Conservation (phyloP, 2,113 vertebrate genomes). For the Puffinus mauretanicus region DNA sequence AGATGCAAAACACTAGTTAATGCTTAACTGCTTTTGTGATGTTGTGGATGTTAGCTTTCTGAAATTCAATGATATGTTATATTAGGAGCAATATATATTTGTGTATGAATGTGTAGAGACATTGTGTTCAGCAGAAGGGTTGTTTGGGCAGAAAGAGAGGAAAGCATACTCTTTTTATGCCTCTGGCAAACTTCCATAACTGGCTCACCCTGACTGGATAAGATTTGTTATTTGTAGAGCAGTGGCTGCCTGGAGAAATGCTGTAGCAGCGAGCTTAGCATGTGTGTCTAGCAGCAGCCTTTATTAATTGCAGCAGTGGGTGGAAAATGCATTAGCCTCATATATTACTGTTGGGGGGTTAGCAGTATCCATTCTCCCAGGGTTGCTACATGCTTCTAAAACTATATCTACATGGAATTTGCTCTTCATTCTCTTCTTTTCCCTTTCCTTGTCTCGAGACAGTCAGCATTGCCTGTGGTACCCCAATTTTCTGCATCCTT, state of each 20-base stretch:
- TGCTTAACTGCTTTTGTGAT: neutral
- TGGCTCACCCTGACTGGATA: neutral
- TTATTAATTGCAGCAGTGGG: neutral
- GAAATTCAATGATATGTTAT: neutral
- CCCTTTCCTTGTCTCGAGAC: neutral
- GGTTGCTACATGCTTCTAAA: neutral
- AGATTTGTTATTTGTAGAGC: neutral
- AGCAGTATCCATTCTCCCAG: neutral
- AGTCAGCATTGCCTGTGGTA: neutral
- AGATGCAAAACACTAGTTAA: neutral
- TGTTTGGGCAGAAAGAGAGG: neutral
- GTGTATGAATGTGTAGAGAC: neutral
- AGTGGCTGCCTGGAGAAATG: neutral
- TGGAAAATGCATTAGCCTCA: neutral
- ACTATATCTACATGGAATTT: neutral
- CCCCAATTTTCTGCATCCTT: neutral
- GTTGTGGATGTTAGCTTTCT: neutral
- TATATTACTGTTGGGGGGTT: neutral
- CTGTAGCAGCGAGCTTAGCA: neutral
- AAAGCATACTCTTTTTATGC: neutral
- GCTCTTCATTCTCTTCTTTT: neutral
- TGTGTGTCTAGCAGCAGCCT: neutral
- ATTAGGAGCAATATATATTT: neutral
- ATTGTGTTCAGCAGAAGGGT: neutral
- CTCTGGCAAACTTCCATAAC: neutral